Evolutionary conservation across 2,888 invertebrate species (phyloP).

Genomic region (Pinctada fucata): DNA sequence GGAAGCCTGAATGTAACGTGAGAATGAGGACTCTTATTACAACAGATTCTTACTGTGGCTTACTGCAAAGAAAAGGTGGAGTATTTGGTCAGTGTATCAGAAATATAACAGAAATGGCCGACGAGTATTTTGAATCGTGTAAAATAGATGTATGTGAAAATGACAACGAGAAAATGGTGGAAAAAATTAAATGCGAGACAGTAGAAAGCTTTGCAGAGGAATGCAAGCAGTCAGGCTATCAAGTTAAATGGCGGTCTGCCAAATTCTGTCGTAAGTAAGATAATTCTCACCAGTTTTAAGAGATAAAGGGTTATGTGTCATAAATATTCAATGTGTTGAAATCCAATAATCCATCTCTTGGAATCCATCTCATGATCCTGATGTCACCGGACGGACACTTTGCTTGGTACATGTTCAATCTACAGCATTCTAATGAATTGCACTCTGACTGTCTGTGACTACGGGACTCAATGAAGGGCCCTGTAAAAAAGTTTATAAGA

Average conservation of each 20-base stretch:
- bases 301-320: neutral
- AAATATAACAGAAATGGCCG: conserved; percentile 22
- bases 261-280: conserved; percentile 44
- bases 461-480: no score
- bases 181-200: conserved; percentile 37
- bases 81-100: conserved; percentile 43
- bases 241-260: conserved; percentile 40
- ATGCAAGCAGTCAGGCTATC: conserved; percentile 42
- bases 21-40: conserved; percentile 10
- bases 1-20: conserved; percentile 19
- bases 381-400: no score
- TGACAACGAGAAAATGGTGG: conserved; percentile 23
- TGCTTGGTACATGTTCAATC: no score
- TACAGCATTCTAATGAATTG: no score
- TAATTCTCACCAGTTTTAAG: neutral
- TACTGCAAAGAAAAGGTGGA: conserved; percentile 32
- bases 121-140: conserved; percentile 41
- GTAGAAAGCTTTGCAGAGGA: conserved; percentile 44
- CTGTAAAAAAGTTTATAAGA: no score
- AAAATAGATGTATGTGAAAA: conserved; percentile 46
- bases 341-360: no score
- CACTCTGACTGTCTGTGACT: no score
- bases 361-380: no score
- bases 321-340: neutral
- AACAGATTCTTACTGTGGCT: conserved; percentile 35